phyloP scores from a whole-genome alignment of 35 echinoderm and acorn worm genomes.

The Lytechinus pictus region DNA sequence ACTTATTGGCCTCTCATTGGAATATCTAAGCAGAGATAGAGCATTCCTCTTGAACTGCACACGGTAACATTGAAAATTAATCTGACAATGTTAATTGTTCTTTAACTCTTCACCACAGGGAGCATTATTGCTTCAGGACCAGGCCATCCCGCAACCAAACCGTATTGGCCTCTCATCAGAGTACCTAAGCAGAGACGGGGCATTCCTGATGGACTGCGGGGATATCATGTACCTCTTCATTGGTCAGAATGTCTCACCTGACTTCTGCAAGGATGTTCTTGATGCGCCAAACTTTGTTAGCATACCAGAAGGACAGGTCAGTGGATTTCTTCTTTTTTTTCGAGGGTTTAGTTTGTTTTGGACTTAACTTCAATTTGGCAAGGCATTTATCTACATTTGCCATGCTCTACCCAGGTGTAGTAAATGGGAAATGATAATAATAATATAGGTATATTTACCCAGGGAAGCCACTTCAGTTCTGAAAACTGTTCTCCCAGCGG shows the following conservation, averaged over 20 bases:
- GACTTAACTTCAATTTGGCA: no score
- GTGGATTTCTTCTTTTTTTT: neutral
- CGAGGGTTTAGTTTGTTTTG: no score
- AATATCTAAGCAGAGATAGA: no score
- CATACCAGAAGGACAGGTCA: constrained; percentile 92
- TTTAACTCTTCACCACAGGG: constrained; percentile 47
- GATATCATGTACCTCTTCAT: constrained; percentile 82
- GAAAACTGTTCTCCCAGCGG: no score
- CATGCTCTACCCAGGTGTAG: no score
- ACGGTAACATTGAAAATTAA: no score
- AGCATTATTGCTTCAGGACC: constrained; percentile 75
- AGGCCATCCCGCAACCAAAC: constrained; percentile 78
- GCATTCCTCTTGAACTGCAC: no score
- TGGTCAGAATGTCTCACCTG: constrained; percentile 65
- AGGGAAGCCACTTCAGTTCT: no score
- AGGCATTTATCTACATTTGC: no score
- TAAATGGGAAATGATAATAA: no score
- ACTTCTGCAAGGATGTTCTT: constrained; percentile 76
- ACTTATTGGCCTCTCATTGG: no score
- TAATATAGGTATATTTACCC: no score
- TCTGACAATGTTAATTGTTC: neutral
- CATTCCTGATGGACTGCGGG: constrained; percentile 91
- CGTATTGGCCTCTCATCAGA: constrained; percentile 82
- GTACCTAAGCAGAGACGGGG: constrained; percentile 78
- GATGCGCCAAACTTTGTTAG: constrained; percentile 90